Evolutionary conservation across 2,113 vertebrate genomes (phyloP).

Genomic region (Aptenodytes patagonicus): DNA sequence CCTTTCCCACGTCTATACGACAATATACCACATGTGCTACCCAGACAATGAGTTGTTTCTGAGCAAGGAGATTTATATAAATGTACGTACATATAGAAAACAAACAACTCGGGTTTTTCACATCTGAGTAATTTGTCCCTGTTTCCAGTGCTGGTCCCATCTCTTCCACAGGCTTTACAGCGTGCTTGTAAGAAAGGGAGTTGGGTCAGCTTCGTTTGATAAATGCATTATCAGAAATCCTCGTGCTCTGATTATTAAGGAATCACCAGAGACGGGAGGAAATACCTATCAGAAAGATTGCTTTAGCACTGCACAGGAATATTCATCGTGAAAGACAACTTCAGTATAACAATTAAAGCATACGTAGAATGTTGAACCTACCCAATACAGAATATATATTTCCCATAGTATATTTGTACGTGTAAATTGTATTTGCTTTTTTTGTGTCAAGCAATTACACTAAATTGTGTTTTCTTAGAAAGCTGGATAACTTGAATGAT

Average conservation of each 20-base stretch:
- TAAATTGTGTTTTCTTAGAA: not conserved
- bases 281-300: not conserved
- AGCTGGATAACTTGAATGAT: not conserved
- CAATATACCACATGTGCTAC: not conserved
- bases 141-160: not conserved
- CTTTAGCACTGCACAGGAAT: not conserved
- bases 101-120: not conserved
- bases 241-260: not conserved
- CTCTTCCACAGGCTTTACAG: not conserved
- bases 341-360: not conserved
- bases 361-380: not conserved
- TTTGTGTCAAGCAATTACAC: not conserved
- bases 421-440: not conserved
- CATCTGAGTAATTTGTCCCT: not conserved
- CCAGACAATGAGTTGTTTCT: not conserved
- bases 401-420: not conserved
- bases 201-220: not conserved
- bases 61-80: not conserved
- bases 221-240: not conserved
- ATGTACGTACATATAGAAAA: not conserved
- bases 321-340: not conserved
- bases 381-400: not conserved
- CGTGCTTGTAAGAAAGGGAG: not conserved
- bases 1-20: not conserved
- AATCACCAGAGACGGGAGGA: not conserved